Evolutionary conservation across 1,140 invertebrate species (phyloP).

Genomic region (Macrobrachium nipponense): DNA sequence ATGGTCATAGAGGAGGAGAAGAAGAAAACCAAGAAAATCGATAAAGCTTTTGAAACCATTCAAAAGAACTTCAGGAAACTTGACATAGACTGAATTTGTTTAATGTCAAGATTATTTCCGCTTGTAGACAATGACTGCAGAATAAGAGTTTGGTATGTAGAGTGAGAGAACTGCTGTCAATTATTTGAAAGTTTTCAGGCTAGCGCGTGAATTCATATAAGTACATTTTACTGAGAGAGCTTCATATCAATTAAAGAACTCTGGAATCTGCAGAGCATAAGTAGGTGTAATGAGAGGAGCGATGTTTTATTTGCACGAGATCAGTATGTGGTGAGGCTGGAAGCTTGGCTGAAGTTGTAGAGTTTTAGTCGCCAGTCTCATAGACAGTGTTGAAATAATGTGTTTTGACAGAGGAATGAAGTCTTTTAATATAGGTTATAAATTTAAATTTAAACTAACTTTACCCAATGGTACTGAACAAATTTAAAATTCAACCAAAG

Average conservation of each 20-base stretch:
- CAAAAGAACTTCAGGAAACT: constrained; percentile 56
- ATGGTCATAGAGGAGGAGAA: constrained; percentile 67
- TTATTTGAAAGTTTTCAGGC: not conserved
- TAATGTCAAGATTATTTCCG: not conserved
- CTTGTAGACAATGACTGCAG: not conserved
- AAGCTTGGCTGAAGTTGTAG: too few species aligned
- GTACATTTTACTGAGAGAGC: constrained; percentile 1
- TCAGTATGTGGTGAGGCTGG: too few species aligned
- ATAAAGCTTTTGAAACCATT: constrained; percentile 54
- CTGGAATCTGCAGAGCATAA: not conserved
- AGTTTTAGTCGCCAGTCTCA: too few species aligned
- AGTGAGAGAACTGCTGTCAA: not conserved
- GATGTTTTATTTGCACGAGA: too few species aligned
- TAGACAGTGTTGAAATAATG: too few species aligned
- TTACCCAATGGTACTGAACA: too few species aligned
- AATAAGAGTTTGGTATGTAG: not conserved
- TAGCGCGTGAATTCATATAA: not conserved
- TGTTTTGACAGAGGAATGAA: too few species aligned
- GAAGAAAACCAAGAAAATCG: constrained; percentile 48
- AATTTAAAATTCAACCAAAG: too few species aligned
- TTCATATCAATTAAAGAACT: not conserved
- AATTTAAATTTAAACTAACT: too few species aligned
- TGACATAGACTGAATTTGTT: constrained; percentile 54
- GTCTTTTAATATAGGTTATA: too few species aligned
- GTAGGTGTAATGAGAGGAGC: not conserved